These are phyloP conservation scores for Apus apus DNA, from an alignment of 2,113 vertebrate genomes.

Conservation along the genomic window DNA sequence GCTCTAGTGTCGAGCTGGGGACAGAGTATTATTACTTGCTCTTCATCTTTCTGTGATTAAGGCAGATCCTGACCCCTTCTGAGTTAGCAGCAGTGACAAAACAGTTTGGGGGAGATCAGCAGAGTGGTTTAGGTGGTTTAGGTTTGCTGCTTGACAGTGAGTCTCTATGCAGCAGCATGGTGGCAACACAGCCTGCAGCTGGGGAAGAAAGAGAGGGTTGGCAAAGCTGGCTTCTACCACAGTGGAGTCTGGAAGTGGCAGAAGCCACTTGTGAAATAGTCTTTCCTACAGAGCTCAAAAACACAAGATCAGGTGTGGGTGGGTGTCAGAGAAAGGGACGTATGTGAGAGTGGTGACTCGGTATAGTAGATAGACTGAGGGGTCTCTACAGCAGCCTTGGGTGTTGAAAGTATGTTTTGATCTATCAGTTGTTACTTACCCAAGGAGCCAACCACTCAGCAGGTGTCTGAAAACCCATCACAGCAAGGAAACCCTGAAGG, in stretches of 20 bases:
- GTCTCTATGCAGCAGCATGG: rapidly evolving
- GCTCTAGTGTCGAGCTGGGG: not conserved
- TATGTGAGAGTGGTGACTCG: not conserved
- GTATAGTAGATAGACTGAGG: not conserved
- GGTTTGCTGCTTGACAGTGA: not conserved
- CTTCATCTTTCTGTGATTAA: not conserved
- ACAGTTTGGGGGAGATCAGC: not conserved
- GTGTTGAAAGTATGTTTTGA: not conserved
- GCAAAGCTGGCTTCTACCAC: not conserved
- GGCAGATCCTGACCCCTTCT: not conserved
- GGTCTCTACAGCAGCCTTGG: not conserved
- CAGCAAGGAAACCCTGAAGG: not conserved
- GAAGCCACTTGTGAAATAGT: not conserved
- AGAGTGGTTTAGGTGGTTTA: not conserved
- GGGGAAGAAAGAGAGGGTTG: not conserved
- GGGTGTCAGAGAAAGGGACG: not conserved
- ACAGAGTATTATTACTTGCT: not conserved
- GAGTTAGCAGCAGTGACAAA: not conserved
- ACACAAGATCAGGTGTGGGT: not conserved
- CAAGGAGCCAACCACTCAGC: not conserved
- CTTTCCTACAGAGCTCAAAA: not conserved
- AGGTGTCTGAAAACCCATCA: not conserved
- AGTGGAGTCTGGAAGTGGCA: not conserved
- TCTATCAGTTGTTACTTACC: not conserved
- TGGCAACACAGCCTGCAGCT: not conserved